Base-by-base conservation (phyloP, 2,797 vertebrate species). In the Anguilla marmorata region DNA sequence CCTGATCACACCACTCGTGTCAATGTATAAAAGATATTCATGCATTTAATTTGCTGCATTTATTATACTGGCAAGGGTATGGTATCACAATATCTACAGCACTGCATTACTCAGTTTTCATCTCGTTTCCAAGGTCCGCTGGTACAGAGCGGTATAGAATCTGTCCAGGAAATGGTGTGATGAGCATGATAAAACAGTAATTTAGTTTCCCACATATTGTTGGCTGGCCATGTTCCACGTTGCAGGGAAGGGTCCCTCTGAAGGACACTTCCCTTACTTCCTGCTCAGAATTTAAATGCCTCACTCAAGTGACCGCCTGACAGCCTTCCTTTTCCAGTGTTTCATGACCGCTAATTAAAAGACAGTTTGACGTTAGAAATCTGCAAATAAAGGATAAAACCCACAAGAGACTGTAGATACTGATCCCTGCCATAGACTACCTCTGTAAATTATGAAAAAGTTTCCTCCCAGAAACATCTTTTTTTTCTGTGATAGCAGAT, bases 391-490 rank as follows among this genome's bases (percentile, higher is more conserved):
- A 76, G 14, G 14, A 33, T 72, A 27, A 41, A 76, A 74, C 11
- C n/a, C 74, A 41, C 74, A 16, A 76, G 74, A 76, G 74, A 76
- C 74, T 41, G 14, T 3, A 76, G 37, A 14, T 41, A 37, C 37
- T 2, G 1, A 41, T 37, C 30, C 27, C 30, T 74, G 69, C 4
- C 37, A 41, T 76, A 76, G 33, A 37, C 33, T 76, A 14, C 74
- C 14, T 76, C 74, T 41, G 74, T 76, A 76, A 76, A 76, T 76
- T 76, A 76, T n/a, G 33, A 41, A 24, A 76, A 76, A 76, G 72
- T 76, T 76, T 76, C 72, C 33, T 76, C 30, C 14, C 30, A 76
- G 72, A 33, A 76, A 41, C 72, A 37, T 41, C 0, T 33, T 8
- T 52, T 76, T 72, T 76, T 76, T 76, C 33, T 41, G 37, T 76